Conservation (phyloP, 2,113 vertebrate genomes). For the Shinisaurus crocodilurus region DNA sequence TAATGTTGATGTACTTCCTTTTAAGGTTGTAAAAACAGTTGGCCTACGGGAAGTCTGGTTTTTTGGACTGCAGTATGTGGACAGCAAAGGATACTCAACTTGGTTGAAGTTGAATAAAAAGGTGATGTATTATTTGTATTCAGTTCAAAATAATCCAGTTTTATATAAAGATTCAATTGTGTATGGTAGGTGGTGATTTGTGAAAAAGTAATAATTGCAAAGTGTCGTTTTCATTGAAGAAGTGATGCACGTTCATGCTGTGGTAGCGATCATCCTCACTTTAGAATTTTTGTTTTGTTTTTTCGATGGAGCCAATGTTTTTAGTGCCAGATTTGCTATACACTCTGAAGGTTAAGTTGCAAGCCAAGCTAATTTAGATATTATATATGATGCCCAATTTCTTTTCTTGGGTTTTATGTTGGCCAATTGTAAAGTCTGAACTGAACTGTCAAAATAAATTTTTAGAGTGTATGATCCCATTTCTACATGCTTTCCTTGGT, state of each 20-base stretch:
- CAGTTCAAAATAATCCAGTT: neutral
- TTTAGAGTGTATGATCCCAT: neutral
- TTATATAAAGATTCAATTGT: neutral
- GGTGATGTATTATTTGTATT: slow-evolving; percentile 70
- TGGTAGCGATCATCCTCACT: neutral
- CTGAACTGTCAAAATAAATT: neutral
- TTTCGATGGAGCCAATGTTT: neutral
- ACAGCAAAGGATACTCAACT: slow-evolving; percentile 96
- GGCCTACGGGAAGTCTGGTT: slow-evolving; percentile 98
- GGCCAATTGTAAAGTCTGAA: neutral
- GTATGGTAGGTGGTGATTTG: neutral
- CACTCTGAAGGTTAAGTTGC: neutral
- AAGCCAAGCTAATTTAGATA: neutral
- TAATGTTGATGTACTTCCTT: slow-evolving; percentile 47
- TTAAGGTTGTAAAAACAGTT: slow-evolving; percentile 97
- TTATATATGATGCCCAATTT: neutral
- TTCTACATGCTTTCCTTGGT: neutral
- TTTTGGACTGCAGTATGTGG: slow-evolving; percentile 96
- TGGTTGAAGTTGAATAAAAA: slow-evolving; percentile 99
- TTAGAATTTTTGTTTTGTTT: neutral
- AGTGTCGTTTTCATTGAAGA: neutral
- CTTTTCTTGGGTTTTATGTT: neutral
- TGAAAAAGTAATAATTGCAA: neutral
- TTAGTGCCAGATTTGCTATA: neutral
- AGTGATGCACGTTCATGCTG: neutral